Conservation (phyloP, 1,140 invertebrate genomes). For the Brachionus koreanus region DNA sequence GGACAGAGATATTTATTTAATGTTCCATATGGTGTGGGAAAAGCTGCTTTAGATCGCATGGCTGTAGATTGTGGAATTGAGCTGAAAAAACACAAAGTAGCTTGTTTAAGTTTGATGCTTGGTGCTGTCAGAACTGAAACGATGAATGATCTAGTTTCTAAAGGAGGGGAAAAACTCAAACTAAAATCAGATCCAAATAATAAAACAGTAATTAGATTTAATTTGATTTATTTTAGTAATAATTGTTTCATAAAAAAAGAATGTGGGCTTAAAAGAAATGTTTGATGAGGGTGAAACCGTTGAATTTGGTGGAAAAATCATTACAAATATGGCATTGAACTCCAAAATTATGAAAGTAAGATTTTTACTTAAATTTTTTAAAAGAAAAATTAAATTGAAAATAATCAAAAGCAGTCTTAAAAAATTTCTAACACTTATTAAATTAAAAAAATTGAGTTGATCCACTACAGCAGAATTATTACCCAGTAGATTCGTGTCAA, state of each 20-base stretch:
- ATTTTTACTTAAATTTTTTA: neutral
- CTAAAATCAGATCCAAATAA: slow-evolving; percentile 34
- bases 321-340: slow-evolving; percentile 8
- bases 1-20: slow-evolving; percentile 58
- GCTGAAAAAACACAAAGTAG: slow-evolving; percentile 55
- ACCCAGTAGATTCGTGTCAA: no score
- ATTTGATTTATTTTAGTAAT: neutral
- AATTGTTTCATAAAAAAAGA: neutral
- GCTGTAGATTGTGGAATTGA: slow-evolving; percentile 58
- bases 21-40: slow-evolving; percentile 39
- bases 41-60: slow-evolving; percentile 53
- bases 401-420: slow-evolving; percentile 27
- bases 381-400: slow-evolving; percentile 15
- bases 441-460: no score
- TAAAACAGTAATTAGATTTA: neutral
- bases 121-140: slow-evolving; percentile 45
- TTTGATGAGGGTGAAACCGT: slow-evolving; percentile 11
- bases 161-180: slow-evolving; percentile 10
- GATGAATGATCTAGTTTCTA: neutral
- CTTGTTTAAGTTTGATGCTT: slow-evolving; percentile 46
- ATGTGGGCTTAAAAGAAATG: neutral
- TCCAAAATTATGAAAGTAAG: neutral
- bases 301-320: slow-evolving; percentile 25
- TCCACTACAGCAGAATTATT: no score
- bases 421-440: no score